Evolutionary conservation across 2,888 invertebrate genomes (phyloP).

Genomic region (Cosmia pyralina): DNA sequence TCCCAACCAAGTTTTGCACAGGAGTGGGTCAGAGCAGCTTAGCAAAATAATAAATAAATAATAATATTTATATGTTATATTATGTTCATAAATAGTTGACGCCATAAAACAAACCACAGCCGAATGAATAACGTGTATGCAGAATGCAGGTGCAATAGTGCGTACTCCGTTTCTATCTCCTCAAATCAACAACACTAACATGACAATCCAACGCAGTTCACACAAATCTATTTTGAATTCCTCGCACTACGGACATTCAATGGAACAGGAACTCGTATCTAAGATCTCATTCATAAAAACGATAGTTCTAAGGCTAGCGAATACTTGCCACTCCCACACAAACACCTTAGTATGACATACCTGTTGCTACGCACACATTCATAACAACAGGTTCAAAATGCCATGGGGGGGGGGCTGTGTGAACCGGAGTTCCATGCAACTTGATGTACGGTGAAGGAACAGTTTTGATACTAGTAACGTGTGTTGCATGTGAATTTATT

Average conservation of each 20-base stretch:
- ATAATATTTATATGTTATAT: not conserved
- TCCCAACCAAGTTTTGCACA: not conserved
- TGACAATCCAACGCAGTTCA: constrained; percentile 24
- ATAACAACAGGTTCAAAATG: constrained; percentile 78
- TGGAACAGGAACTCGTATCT: constrained; percentile 37
- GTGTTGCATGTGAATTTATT: not conserved
- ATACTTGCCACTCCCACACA: constrained; percentile 67
- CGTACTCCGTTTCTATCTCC: not conserved
- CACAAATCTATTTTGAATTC: constrained; percentile 39
- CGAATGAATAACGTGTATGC: not conserved
- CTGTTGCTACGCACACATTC: constrained; percentile 67
- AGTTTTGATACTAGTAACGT: constrained; percentile 70
- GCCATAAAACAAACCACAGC: constrained; percentile 12
- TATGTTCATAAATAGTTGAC: not conserved
- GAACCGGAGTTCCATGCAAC: constrained; percentile 74
- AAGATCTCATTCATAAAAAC: constrained; percentile 68
- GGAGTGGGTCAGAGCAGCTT: not conserved
- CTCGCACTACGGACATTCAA: constrained; percentile 44
- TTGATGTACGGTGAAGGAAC: constrained; percentile 53
- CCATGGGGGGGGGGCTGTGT: constrained; percentile 76
- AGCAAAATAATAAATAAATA: not conserved
- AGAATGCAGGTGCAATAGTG: not conserved
- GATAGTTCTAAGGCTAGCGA: constrained; percentile 56
- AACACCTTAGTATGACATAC: constrained; percentile 62
- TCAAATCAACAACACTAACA: not conserved